A percentile compares a stretch with the other conserved stretches of the same genome.
These are phyloP conservation scores for Drosophila kambysellisi DNA, from an alignment of 2,888 invertebrate species.

Conservation along the genomic window DNA sequence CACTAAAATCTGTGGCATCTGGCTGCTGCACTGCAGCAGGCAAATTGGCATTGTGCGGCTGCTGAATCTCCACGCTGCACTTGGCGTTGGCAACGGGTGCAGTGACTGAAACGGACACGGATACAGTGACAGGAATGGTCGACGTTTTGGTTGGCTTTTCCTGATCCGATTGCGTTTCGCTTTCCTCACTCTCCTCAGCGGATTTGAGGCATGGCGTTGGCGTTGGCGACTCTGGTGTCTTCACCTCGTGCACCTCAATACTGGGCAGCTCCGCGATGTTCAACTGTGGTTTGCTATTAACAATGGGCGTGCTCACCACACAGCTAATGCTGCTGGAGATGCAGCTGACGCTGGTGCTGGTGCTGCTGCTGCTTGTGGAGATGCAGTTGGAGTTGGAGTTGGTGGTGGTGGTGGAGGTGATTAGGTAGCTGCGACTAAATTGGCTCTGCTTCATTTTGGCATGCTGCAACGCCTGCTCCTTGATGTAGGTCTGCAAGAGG, in stretches of 20 bases:
- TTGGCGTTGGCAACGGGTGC: neutral
- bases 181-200: conserved; percentile 64
- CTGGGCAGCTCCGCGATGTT: conserved; percentile 58
- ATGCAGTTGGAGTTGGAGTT: neutral
- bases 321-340: conserved; percentile 7
- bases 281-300: conserved; percentile 39
- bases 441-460: conserved; percentile 90
- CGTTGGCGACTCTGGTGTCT: conserved; percentile 51
- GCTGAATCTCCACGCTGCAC: conserved; percentile 84
- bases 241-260: conserved; percentile 70
- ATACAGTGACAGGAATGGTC: neutral
- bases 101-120: neutral
- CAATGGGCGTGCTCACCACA: conserved; percentile 5
- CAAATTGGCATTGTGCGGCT: conserved; percentile 70
- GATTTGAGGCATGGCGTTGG: conserved; percentile 26
- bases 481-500: conserved; percentile 90
- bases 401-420: conserved; percentile 15
- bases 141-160: conserved; percentile 37
- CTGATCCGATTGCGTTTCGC: conserved; percentile 48
- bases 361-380: neutral
- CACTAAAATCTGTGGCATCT: conserved; percentile 82
- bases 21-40: conserved; percentile 82
- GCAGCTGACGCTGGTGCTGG: neutral
- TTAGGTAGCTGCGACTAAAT: conserved; percentile 70
- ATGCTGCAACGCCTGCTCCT: conserved; percentile 90